These are phyloP conservation scores for Neotoxoptera formosana DNA, from an alignment of 1,140 invertebrate species.

Conservation along the genomic window DNA sequence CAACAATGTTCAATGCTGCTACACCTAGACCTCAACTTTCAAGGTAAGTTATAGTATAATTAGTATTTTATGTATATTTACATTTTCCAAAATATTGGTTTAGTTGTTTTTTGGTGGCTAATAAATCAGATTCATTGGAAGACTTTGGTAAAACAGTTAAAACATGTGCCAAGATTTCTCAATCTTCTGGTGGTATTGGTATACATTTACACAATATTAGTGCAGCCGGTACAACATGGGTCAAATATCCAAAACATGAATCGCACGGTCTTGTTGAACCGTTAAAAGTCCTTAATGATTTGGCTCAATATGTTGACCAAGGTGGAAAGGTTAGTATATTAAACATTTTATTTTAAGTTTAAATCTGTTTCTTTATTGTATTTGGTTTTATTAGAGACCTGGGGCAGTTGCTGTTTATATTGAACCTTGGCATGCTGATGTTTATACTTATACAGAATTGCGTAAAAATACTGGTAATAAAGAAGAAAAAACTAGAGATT, in stretches of 20 bases:
- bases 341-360: not conserved
- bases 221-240: constrained; percentile 94
- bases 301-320: constrained; percentile 97
- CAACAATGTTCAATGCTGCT: constrained; percentile 95
- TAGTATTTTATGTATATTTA: constrained; percentile 7
- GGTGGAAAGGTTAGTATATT: constrained; percentile 80
- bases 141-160: constrained; percentile 97
- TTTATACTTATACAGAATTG: constrained; percentile 94
- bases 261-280: constrained; percentile 99
- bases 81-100: constrained; percentile 43
- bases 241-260: constrained; percentile 61
- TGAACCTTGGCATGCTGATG: constrained; percentile 98
- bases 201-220: constrained; percentile 94
- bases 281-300: constrained; percentile 95
- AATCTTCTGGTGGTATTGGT: constrained; percentile 97
- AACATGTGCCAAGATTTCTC: constrained; percentile 95
- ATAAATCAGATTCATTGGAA: constrained; percentile 96
- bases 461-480: constrained; percentile 95
- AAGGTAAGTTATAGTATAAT: constrained; percentile 65
- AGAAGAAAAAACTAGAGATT: constrained; percentile 89
- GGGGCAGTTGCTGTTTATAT: constrained; percentile 98
- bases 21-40: constrained; percentile 92
- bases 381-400: constrained; percentile 70
- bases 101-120: constrained; percentile 94
- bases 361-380: not conserved